Evolutionary conservation across 2,797 vertebrate species (phyloP), one percentile per base, ranked within the genome.

Genomic region (Salmo trutta): DNA sequence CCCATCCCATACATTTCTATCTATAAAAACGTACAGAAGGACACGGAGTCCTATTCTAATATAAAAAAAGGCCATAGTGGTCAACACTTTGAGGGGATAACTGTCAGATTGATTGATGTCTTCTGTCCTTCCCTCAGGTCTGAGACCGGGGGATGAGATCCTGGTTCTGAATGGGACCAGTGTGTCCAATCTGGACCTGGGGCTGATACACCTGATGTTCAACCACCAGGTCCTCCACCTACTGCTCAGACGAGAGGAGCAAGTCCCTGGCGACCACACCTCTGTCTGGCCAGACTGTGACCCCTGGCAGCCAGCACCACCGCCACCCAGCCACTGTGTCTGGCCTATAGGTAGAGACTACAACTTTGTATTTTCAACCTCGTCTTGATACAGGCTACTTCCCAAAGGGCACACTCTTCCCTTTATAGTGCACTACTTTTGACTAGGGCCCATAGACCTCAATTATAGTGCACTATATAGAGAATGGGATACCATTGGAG

Each of bases 71-170:
- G 41, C 41, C 41, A 47, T 47, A 14, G 41, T 47, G 41, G 41
- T 47, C 41, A 47, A 47, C 41, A 47, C 41, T 47, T 47, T 47
- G 41, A 47, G 41, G 41, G 14, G 41, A 47, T 47, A 16, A 2
- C 56, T 16, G 7, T 53, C 51, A 62, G 64, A 10, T 31, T 27
- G 12, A 16, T 47, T 4, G 7, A 62, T 71, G 52, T 75, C 29
- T 75, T 19, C 27, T 16, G 24, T 76, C 7, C 21, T 29, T 36
- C 51, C 41, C 16, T 72, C 89, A 99, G 97, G 96, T 19, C 90
- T 98, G 81, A 91, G 91, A 87, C 93, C 94, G 5, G 96, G 96
- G 79, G 97, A 96, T 77, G 95, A 97, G 91, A 95, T 98, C 76
- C 79, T 96, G 89, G 93, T 89, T 47, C 93, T 98, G 82, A 97